Base-by-base conservation (phyloP, 1,140 invertebrate species). In the Lordiphosa stackelbergi region DNA sequence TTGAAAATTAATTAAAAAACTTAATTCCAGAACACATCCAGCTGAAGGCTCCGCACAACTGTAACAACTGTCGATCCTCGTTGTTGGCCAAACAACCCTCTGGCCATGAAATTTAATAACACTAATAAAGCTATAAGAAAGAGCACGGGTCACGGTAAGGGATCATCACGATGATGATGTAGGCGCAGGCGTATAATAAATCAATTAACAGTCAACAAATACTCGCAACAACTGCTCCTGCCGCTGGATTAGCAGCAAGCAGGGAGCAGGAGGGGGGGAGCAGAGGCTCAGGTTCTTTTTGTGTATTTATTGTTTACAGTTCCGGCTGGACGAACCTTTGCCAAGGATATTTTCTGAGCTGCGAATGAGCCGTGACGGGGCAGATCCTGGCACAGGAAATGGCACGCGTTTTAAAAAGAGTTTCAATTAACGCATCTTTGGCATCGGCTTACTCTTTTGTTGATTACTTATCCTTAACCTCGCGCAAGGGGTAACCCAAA, bases 161-260 rank as follows among this genome's bases (percentile, higher is more conserved):
- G 13, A 46, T 28, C 12, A 16, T 16, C 13, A 31, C 34, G 24
- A 47, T 28, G 38, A 59, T 63, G 61, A 42, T 66, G 64, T 62
- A 59, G 77, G 77, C 77, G 72, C 77, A 83, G 75, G 59, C 68
- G 66, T 75, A 68, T 81, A 81, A 79, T 81, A 79, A 79, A 79
- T 79, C 75, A 79, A 79, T 79, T 79, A 79, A 68, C 55, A 52
- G 34, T 36, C 60, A 42, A 64, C 69, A 60, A 59, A 64, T 60
- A 60, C 16, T 16, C 16, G 16, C 16, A 16, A 16, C 16, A 16
- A 16, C 16, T 16, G 16, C 16, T 16, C 16, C 16, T 16, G 57
- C 19, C 61, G 46, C 11, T n/a, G n/a, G 37, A 43, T 24, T 38
- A 66, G 42, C 24, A 46, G 24, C 1, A 2, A 16, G 16, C 16